A percentile compares a stretch with the other conserved stretches of the same genome.
Conservation (phyloP, 92 coral and sea anemone genomes). For the Umimayanthus chanpuru region DNA sequence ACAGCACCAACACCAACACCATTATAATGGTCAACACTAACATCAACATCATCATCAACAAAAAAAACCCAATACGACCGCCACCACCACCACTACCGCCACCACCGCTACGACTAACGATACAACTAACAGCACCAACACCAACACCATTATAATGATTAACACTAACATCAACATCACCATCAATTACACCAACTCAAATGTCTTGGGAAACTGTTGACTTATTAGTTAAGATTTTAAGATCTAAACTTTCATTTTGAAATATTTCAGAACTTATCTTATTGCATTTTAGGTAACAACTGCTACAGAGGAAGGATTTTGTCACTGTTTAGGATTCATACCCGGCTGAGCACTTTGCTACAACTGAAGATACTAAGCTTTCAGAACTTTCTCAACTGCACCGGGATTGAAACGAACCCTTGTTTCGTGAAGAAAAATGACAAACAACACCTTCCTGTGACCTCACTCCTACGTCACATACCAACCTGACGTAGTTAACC, state of each 20-base stretch:
- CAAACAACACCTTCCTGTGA: neutral
- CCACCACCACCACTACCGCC: no score
- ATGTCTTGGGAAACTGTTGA: neutral
- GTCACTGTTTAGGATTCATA: neutral
- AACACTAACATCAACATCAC: neutral
- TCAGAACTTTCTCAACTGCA: neutral
- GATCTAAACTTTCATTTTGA: no score
- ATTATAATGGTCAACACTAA: no score
- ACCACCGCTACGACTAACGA: no score
- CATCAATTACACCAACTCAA: neutral
- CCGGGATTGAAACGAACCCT: neutral
- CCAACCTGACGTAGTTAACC: neutral
- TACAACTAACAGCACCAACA: neutral
- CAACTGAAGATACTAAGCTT: no score
- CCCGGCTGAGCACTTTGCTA: no score
- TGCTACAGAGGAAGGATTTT: neutral
- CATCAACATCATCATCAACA: no score
- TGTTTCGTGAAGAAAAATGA: neutral
- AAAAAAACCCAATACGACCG: no score
- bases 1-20: no score
- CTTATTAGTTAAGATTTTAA: neutral
- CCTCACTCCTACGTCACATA: neutral
- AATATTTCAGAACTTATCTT: no score
- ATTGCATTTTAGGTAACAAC: neutral
- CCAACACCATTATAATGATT: neutral